These are phyloP conservation scores for Rotaria socialis DNA, from an alignment of 2,888 invertebrate species.

Conservation along the genomic window DNA sequence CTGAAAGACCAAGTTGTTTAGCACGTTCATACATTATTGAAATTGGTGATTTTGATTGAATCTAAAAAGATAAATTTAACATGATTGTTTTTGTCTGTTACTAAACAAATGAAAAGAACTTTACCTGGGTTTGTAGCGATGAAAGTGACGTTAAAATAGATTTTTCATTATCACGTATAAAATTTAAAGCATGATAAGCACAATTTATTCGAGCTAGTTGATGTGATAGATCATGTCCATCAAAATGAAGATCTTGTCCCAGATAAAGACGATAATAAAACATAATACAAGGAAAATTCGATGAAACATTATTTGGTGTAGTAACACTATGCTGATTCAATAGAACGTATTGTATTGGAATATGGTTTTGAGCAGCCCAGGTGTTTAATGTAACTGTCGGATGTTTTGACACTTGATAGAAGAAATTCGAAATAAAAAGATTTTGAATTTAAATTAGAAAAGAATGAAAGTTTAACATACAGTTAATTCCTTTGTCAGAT, in stretches of 20 bases:
- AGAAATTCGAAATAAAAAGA: neutral
- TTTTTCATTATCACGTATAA: neutral
- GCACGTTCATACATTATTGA: constrained; percentile 4
- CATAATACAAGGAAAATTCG: neutral
- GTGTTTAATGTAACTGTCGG: neutral
- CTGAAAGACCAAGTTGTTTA: neutral
- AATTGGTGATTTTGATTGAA: neutral
- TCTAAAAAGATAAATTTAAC: neutral
- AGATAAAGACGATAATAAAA: neutral
- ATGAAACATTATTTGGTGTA: neutral
- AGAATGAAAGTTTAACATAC: neutral
- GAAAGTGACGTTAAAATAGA: neutral
- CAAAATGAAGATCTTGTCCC: neutral
- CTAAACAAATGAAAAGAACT: no score
- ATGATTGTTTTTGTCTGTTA: no score
- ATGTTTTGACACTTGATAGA: neutral
- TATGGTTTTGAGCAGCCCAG: neutral
- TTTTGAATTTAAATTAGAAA: neutral
- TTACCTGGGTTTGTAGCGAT: neutral
- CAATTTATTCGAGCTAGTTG: neutral
- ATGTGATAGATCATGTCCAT: neutral
- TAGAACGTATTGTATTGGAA: neutral
- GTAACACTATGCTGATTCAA: neutral
- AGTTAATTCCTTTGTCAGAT: neutral
- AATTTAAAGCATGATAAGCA: neutral